phyloP scores from a whole-genome alignment of 2,888 invertebrate species.

The Orchesella flavescens region DNA sequence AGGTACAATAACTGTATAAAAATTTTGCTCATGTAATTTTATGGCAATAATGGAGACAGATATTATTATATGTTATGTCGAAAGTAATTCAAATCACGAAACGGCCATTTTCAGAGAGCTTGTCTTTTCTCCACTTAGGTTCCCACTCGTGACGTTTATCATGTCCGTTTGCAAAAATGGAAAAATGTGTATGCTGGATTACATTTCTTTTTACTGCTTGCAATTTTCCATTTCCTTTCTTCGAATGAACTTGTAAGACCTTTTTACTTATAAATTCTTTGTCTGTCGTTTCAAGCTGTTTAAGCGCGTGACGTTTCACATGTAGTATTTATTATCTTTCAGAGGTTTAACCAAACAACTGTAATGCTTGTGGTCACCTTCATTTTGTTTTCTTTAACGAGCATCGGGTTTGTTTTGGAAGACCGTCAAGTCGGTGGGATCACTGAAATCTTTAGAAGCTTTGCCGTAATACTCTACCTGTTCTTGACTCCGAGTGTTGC shows the following conservation, averaged over 20 bases:
- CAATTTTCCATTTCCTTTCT: conserved; percentile 81
- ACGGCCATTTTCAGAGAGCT: conserved; percentile 11
- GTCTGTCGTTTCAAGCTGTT: no score
- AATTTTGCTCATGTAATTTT: not conserved
- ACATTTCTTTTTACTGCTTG: conserved; percentile 81
- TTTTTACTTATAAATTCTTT: not conserved
- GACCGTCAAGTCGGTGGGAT: conserved; percentile 52
- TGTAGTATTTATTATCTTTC: conserved; percentile 73
- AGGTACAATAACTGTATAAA: conserved; percentile 76
- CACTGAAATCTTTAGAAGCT: conserved; percentile 57
- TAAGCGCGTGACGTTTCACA: no score
- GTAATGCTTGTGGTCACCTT: conserved; percentile 79
- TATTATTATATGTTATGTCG: conserved; percentile 15
- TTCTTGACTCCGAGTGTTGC: conserved; percentile 33
- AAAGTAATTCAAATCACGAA: conserved; percentile 9
- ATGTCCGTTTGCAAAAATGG: conserved; percentile 81
- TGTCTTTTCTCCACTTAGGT: conserved; percentile 75
- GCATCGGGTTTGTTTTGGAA: conserved; percentile 81
- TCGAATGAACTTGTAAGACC: conserved; percentile 78
- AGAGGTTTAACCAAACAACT: conserved; percentile 80
- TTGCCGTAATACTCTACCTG: conserved; percentile 33
- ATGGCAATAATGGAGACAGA: no score
- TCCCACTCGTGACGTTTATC: conserved; percentile 80
- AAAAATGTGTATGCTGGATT: conserved; percentile 80
- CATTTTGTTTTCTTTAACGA: conserved; percentile 81